Evolutionary conservation across 2,113 vertebrate species (phyloP).

Genomic region (Dromas ardeola): DNA sequence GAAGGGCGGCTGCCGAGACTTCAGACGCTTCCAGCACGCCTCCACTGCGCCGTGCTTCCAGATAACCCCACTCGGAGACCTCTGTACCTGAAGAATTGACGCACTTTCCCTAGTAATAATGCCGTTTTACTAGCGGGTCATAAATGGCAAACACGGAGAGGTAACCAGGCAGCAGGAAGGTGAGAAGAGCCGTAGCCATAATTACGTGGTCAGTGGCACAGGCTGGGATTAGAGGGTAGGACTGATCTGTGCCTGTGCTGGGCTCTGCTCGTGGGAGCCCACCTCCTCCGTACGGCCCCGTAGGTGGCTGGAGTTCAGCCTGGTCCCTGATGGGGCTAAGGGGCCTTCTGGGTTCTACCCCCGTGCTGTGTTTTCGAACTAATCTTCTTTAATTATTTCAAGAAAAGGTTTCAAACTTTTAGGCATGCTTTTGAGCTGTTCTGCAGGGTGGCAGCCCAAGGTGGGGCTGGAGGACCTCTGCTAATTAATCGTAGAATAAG

Average conservation of each 20-base stretch:
- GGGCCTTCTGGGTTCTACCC: not conserved
- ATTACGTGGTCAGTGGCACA: not conserved
- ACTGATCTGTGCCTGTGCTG: not conserved
- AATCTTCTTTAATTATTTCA: not conserved
- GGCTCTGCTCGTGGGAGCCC: not conserved
- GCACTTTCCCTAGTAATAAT: not conserved
- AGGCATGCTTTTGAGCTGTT: not conserved
- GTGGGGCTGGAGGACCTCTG: not conserved
- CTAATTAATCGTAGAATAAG: not conserved
- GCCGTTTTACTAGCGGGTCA: fast-evolving
- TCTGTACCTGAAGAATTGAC: not conserved
- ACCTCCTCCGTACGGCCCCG: fast-evolving
- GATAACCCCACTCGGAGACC: not conserved
- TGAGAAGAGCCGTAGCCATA: fast-evolving
- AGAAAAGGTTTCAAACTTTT: not conserved
- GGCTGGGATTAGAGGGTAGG: not conserved
- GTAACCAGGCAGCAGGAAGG: not conserved
- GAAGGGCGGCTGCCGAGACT: not conserved
- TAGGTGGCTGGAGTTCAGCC: not conserved
- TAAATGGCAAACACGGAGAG: not conserved
- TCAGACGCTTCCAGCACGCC: not conserved
- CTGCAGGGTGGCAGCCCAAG: not conserved
- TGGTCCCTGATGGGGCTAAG: not conserved
- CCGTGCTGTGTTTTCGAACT: not conserved
- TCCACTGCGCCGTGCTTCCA: not conserved